Percentiles rank a stretch among this genome's conserved stretches.
These are phyloP conservation scores for Steinernema scapterisci DNA, from an alignment of 2,888 invertebrate species.

Conservation along the genomic window DNA sequence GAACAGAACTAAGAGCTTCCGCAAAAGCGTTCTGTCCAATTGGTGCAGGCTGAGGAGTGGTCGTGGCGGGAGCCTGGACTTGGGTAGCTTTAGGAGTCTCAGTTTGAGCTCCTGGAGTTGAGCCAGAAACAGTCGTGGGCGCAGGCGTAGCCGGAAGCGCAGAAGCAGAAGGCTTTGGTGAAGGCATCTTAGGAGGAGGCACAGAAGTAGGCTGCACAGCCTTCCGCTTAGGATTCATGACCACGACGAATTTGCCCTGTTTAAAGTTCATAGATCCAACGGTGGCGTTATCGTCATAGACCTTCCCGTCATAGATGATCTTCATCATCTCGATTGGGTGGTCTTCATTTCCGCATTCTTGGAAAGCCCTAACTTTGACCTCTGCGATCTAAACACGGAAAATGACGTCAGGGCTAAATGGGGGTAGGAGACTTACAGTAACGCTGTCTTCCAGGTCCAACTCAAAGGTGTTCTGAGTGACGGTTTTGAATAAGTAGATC, in stretches of 20 bases:
- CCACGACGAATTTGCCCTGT: conserved; percentile 59
- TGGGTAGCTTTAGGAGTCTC: conserved; percentile 55
- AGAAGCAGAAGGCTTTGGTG: too few species aligned
- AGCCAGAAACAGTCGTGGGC: conserved; percentile 53
- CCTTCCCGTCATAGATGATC: conserved; percentile 65
- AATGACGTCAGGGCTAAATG: too few species aligned
- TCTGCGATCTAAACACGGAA: conserved; percentile 52
- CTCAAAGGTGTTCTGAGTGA: conserved; percentile 58
- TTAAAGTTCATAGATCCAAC: conserved; percentile 51
- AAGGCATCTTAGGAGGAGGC: not conserved
- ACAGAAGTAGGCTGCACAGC: not conserved
- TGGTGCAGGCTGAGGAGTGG: too few species aligned
- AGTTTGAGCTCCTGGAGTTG: conserved; percentile 67
- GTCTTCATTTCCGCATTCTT: conserved; percentile 48
- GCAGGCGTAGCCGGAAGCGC: conserved; percentile 60
- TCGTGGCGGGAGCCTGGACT: conserved; percentile 35
- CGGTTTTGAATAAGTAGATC: conserved; percentile 61
- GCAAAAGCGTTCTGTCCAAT: too few species aligned
- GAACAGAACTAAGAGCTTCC: too few species aligned
- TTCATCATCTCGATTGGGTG: conserved; percentile 55
- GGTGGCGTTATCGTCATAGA: conserved; percentile 53
- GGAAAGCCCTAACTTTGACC: conserved; percentile 54
- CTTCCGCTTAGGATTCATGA: conserved; percentile 56
- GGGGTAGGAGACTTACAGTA: conserved; percentile 52
- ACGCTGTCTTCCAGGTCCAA: conserved; percentile 50